Conservation (phyloP, 2,113 vertebrate species). For the Bombycilla garrulus region DNA sequence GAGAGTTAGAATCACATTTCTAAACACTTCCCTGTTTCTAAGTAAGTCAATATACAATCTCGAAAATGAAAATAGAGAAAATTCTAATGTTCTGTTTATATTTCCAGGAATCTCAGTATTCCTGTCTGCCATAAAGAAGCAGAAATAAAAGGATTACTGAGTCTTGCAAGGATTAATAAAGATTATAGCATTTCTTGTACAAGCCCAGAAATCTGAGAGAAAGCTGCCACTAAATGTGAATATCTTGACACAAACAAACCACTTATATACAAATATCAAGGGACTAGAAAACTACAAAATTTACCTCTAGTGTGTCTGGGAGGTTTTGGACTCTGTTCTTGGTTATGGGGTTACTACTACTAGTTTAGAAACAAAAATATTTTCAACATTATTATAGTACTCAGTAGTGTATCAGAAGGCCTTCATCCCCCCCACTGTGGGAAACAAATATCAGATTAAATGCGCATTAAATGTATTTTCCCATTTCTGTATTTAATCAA, state of each 20-base stretch:
- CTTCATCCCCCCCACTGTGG: background rate
- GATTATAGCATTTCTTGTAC: background rate
- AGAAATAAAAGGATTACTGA: fast-evolving
- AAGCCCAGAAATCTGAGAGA: background rate
- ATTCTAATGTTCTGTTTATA: background rate
- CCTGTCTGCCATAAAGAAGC: background rate
- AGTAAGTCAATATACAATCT: background rate
- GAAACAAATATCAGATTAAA: background rate
- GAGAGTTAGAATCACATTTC: background rate
- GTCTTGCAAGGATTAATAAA: background rate
- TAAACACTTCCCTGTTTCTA: background rate
- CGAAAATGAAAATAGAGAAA: background rate
- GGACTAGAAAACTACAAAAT: background rate
- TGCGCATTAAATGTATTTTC: background rate
- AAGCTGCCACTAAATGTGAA: background rate
- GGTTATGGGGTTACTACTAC: fast-evolving
- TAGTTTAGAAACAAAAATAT: background rate
- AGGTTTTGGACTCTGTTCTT: background rate
- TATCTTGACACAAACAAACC: fast-evolving
- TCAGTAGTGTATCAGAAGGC: background rate
- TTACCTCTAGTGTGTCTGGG: background rate
- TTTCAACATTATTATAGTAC: background rate
- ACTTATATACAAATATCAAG: background rate
- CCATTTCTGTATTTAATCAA: background rate
- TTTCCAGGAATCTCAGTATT: background rate